Percentiles rank a stretch among this genome's conserved stretches.
These are phyloP conservation scores for Phania funesta DNA, from an alignment of 2,888 invertebrate genomes.

Conservation along the genomic window DNA sequence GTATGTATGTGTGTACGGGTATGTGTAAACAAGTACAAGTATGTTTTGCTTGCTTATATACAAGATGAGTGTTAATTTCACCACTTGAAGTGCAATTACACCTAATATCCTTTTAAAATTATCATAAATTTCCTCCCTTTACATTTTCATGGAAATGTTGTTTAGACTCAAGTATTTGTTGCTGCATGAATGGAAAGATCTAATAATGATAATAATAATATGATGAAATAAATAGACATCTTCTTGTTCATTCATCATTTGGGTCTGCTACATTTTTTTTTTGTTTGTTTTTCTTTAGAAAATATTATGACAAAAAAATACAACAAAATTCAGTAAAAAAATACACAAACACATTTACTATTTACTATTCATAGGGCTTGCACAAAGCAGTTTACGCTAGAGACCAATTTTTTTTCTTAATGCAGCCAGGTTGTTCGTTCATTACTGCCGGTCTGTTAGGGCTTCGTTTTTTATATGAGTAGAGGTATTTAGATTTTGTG, in stretches of 20 bases:
- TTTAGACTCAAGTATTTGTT: neutral
- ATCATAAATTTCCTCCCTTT: constrained; percentile 53
- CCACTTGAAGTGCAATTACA: constrained; percentile 56
- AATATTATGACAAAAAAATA: neutral
- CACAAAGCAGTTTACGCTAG: constrained; percentile 1
- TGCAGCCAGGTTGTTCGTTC: neutral
- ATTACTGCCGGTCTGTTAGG: neutral
- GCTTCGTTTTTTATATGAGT: neutral
- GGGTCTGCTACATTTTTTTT: neutral
- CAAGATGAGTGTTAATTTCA: constrained; percentile 32
- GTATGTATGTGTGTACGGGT: neutral
- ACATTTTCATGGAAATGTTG: neutral
- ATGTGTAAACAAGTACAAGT: neutral
- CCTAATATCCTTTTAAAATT: constrained; percentile 61
- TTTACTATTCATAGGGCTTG: neutral
- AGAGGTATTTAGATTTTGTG: neutral
- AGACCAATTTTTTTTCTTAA: constrained; percentile 34
- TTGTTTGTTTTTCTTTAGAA: neutral
- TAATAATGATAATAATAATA: constrained; percentile 43
- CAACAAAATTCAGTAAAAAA: neutral
- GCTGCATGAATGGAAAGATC: constrained; percentile 37
- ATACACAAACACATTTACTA: neutral
- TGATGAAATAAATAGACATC: constrained; percentile 26
- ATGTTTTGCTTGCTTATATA: no score
- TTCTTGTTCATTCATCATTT: constrained; percentile 17